Conservation (phyloP, 92 coral and sea anemone genomes). For the Desmophyllum pertusum region DNA sequence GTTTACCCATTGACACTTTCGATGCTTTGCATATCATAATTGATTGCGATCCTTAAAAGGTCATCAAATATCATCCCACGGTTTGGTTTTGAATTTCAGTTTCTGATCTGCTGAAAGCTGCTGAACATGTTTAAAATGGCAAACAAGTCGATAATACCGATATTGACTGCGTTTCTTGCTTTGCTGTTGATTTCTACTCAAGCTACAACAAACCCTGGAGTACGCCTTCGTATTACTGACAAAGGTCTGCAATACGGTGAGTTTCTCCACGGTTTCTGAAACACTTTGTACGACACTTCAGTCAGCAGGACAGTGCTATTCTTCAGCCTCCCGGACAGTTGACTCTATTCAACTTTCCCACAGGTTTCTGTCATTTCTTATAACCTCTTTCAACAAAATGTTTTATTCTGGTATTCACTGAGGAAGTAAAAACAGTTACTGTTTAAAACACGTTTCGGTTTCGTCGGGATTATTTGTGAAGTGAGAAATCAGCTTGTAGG, state of each 20-base stretch:
- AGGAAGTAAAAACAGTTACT: background rate
- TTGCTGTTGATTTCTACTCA: background rate
- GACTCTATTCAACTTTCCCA: background rate
- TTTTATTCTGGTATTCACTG: background rate
- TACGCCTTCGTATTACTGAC: slow-evolving; percentile 82
- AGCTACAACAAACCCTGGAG: slow-evolving; percentile 74
- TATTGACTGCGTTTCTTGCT: background rate
- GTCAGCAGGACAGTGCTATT: background rate
- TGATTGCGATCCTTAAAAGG: background rate
- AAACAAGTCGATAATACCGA: background rate
- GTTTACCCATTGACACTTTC: slow-evolving; percentile 15
- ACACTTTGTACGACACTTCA: background rate
- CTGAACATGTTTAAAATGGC: background rate
- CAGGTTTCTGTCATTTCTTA: no score
- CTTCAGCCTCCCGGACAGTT: background rate
- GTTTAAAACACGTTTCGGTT: background rate
- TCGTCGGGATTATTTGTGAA: background rate
- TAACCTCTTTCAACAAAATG: background rate
- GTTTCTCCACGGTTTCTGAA: slow-evolving; percentile 8
- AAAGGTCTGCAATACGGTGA: slow-evolving; percentile 83
- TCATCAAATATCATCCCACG: slow-evolving; percentile 2
- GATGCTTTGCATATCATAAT: background rate
- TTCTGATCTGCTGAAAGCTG: background rate
- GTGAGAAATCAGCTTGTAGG: background rate
- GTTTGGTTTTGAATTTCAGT: slow-evolving; percentile 7